Evolutionary conservation across 1,140 invertebrate species (phyloP), one percentile per base, ranked within the genome.

Genomic region (Chymomyza costata): DNA sequence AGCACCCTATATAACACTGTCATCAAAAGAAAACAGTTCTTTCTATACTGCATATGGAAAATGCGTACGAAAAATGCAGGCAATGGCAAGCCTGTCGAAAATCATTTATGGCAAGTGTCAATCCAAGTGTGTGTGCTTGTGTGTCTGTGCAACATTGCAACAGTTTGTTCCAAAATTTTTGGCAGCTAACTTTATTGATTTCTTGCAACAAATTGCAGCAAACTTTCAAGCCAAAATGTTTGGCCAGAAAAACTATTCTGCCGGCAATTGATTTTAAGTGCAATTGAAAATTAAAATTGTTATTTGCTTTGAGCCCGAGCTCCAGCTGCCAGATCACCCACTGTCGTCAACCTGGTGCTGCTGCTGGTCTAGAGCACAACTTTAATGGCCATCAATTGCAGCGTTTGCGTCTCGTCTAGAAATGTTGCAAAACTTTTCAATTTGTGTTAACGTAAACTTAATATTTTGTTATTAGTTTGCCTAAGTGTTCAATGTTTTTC

Each of bases 251-350:
- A 18, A 6, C 15, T 11, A 30, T 52, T 44, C 28, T 44, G 41
- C 8, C 49, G 32, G 39, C 31, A 52, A 52, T 45, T 51, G 54
- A 51, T 57, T 49, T 43, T 44, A 13, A 7, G 37, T 18, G 53
- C 55, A 71, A 76, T 76, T 71, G 62, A 66, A 78, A 70, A 71
- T 71, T 66, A 63, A 78, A 78, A 78, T 76, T 76, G 62, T 58
- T 76, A 65, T 76, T 78, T 61, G 48, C 49, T 37, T 47, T 52
- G 21, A n/a, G n/a, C n/a, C n/a, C n/a, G n/a, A n/a, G n/a, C n/a
- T n/a, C n/a, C 21, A 25, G 21, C 21, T 3, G 7, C 19, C 19
- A 10, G 37, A n/a, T n/a, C 49, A 43, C 17, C 21, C 25, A 11
- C 35, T 16, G 34, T 38, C 34, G 34, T 25, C 21, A 3, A 3